Conservation (phyloP, 2,113 vertebrate species). For the Deroptyus accipitrinus region DNA sequence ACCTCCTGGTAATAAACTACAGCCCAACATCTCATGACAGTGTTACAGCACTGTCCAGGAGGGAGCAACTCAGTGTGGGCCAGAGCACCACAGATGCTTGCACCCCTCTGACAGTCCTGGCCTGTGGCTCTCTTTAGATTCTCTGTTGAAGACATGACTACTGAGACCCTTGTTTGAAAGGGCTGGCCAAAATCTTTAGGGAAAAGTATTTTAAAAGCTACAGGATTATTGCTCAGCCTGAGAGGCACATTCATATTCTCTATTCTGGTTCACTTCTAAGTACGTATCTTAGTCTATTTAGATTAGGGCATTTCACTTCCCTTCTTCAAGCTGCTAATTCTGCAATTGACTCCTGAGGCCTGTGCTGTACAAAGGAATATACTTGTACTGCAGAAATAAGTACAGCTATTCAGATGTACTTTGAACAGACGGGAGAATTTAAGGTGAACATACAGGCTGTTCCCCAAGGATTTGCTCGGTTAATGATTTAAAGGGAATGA, state of each 20-base stretch:
- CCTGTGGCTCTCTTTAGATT: background rate
- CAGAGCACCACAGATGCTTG: background rate
- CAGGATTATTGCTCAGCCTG: background rate
- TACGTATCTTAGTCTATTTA: background rate
- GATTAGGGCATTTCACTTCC: background rate
- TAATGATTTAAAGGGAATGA: background rate
- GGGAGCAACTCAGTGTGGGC: accelerated
- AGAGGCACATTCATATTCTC: background rate
- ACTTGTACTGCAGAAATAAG: background rate
- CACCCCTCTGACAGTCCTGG: background rate
- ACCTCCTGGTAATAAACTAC: background rate
- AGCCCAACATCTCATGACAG: background rate
- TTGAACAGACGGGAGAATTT: background rate
- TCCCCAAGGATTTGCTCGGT: background rate
- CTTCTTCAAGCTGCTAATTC: background rate
- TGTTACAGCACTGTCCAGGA: background rate
- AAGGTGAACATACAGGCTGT: background rate
- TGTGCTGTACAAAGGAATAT: background rate
- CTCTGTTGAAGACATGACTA: background rate
- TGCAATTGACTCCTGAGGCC: background rate
- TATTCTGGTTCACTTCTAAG: background rate
- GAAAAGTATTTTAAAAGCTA: background rate
- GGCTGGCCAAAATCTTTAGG: background rate
- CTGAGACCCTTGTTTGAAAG: background rate
- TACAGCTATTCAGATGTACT: background rate